Evolutionary conservation across 2,113 vertebrate genomes (phyloP).

Genomic region (Pedionomus torquatus): DNA sequence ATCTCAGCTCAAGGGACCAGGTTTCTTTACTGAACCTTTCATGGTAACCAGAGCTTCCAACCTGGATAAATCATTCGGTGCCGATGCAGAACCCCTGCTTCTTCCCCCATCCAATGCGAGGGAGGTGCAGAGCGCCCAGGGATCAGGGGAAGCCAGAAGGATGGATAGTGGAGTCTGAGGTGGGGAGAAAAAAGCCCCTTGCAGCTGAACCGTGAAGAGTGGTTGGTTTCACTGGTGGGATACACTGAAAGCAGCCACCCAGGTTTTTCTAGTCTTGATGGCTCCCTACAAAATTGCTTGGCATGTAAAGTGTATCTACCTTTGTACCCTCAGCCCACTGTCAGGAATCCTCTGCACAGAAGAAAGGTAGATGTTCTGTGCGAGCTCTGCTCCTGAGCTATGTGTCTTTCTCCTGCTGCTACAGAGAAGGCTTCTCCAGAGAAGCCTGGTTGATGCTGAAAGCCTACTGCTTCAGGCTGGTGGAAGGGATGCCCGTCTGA

Average conservation of each 20-base stretch:
- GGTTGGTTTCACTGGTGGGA: background rate
- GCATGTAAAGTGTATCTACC: accelerated
- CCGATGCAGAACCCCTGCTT: background rate
- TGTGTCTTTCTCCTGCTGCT: accelerated
- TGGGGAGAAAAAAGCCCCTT: background rate
- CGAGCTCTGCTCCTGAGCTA: background rate
- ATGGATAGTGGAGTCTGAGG: constrained; percentile 13
- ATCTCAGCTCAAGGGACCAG: background rate
- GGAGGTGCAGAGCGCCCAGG: background rate
- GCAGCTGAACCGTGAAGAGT: background rate
- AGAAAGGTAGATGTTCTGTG: background rate
- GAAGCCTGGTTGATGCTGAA: background rate
- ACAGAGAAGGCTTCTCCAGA: background rate
- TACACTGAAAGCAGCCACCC: background rate
- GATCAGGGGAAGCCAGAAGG: constrained; percentile 27
- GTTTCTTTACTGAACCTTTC: constrained; percentile 44
- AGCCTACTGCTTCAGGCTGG: background rate
- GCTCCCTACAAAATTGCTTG: background rate
- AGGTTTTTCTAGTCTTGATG: background rate
- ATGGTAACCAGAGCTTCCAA: background rate
- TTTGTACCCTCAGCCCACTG: background rate
- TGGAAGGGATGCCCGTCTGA: background rate
- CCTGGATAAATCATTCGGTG: background rate
- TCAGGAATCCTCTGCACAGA: background rate
- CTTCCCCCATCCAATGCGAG: background rate